Base-by-base conservation (phyloP, 2,888 invertebrate species). In the Drosophila lacicola region DNA sequence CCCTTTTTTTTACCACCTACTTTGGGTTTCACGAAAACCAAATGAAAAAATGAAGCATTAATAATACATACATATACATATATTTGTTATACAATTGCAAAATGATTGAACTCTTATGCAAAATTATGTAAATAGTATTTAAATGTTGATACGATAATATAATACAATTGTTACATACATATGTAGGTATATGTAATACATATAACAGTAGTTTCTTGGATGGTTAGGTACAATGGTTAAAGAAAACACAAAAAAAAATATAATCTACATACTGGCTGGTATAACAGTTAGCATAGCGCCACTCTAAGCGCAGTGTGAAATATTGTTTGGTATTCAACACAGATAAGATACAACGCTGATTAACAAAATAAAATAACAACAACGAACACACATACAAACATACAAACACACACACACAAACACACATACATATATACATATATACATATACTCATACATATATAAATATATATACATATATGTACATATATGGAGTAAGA, bases 241-340 rank as follows among this genome's bases (percentile, higher is more conserved):
- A 54, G 11, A 62, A 78, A 62, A 78, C 78, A 63, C 45, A 56
- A 84, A 78, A 65, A 49, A 45, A 60, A 65, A 66, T 51, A 36
- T 49, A 74, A 64, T 70, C 33, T 65, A 75, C 56, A 80, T 57
- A 71, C 69, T 74, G 72, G 67, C 72, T 71, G 70, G 72, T 73
- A 83, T 66, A 72, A 83, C 74, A 80, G 78, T 80, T 82, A 74
- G 68, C 70, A 74, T 63, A 75, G 72, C 72, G 68, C 64, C 73
- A 66, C 44, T 66, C 72, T 54, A 50, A 53, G 78, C 78, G 46
- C 78, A 58, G 44, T 78, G 74, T 60, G 54, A 71, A 50, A 54
- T 53, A 51, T 55, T 64, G 42, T 61, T 65, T 47, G 49, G 47
- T 62, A 55, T 41, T 56, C 21, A 63, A 60, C 62, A 84, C 66